Base-by-base conservation (phyloP, 1,140 invertebrate genomes). In the Zophobas morio region DNA sequence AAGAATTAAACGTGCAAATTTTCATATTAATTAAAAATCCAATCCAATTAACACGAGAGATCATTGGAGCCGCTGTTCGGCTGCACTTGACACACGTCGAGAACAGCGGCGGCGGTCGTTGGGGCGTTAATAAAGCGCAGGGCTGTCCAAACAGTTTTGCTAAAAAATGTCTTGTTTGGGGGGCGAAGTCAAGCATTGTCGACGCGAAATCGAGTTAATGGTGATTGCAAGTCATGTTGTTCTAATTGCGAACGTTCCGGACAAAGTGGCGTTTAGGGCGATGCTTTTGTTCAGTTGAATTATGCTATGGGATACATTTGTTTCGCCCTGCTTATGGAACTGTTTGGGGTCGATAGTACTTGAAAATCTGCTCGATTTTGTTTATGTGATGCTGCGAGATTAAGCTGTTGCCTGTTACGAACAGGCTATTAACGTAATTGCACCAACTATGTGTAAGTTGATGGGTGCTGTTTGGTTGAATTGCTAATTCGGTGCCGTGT, bases 21-120 rank as follows among this genome's bases (percentile, higher is more conserved):
- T 85, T 85, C 81, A 83, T 83, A 84, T 85, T 85, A 85, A 85
- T 85, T 85, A 85, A 85, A 85, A 85, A 84, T 83, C 83, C 81
- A 81, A 85, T 85, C 84, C 84, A 85, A 85, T 85, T 85, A 85
- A 82, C 81, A 84, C 78, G 78, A 84, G 83, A 83, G 82, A 82
- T 83, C 82, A 82, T 83, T 82, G 81, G 83, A 80, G 82, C 78
- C 81, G 83, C 81, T 81, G 80, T 80, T 81, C 75, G 83, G 77
- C 84, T 85, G 84, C 82, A 84, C 83, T 83, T 85, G 84, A 85
- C 84, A 84, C 82, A 85, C 84, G 84, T 85, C 84, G 79, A 74
- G 81, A 80, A 79, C 84, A 84, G 79, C 77, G 74, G 74, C 74
- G 60, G 37, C 60, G 60, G 0, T 40, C 60, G 39, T 66, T 66